Evolutionary conservation across 2,113 vertebrate genomes (phyloP), one percentile per base, ranked within the genome.

Genomic region (Melanotaenia duboulayi): DNA sequence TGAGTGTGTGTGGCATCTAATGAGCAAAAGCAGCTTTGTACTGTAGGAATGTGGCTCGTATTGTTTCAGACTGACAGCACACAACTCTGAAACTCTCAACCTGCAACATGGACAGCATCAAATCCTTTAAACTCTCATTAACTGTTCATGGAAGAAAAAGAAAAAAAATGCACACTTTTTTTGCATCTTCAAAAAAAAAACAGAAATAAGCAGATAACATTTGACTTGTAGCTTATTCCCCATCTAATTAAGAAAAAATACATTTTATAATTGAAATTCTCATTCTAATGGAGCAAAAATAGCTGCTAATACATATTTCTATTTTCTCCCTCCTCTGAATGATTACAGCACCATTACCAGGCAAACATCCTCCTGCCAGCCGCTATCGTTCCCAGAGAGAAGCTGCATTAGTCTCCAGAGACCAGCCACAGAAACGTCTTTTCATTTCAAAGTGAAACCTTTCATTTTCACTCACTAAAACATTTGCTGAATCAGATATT

Each of bases 361-460:
- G 59, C 71, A 89, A 84, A 86, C 78, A 83, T 78, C 69, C 76
- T 65, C 67, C 74, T 87, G 87, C 76, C 82, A 83, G 85, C 79
- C 82, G 79, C 65, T 68, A 62, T 87, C 76, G 52, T 78, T 84
- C 79, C 88, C 77, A 86, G 73, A 69, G 85, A 90, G 83, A 81
- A 82, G 65, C 80, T 51, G 48, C 80, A 66, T 14, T 44, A 75
- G 66, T 81, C 89, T 89, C 75, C 61, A 57, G 90, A 82, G 88
- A 91, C 73, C 25, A 77, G 78, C 71, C 78, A 84, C 65, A 52
- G 67, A 83, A 89, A 79, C 51, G 50, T 65, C 73, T 76, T 91
- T 87, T 82, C 69, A 89, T 92, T 91, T 87, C 74, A 84, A 85
- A 87, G 74, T 66, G 68, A 87, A 88, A 81, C 65, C 72, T 89